These are phyloP conservation scores for Scarus forsteni DNA, from an alignment of 2,797 vertebrate species.

Conservation along the genomic window DNA sequence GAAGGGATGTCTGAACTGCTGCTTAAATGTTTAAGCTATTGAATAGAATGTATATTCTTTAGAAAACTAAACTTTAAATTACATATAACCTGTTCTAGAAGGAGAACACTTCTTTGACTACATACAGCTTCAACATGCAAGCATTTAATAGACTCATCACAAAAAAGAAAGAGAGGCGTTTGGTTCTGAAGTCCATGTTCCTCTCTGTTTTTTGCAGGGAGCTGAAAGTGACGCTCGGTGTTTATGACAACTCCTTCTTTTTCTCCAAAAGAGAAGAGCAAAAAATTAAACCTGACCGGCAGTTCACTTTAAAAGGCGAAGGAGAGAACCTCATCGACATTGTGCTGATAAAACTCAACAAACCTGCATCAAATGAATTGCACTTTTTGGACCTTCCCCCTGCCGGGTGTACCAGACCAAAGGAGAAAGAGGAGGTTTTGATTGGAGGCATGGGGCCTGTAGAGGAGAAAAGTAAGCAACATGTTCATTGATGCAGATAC, in stretches of 20 bases:
- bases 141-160: no score
- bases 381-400: slow-evolving; percentile 22
- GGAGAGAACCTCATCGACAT: slow-evolving; percentile 18
- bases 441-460: slow-evolving; percentile 38
- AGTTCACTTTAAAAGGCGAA: slow-evolving; percentile 29
- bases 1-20: no score
- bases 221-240: slow-evolving; percentile 20
- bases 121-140: no score
- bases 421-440: rapidly evolving
- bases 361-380: slow-evolving; percentile 8
- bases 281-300: rapidly evolving
- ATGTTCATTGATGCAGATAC: no score
- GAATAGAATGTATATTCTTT: no score
- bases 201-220: neutral
- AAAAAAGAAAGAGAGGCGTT: neutral
- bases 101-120: no score
- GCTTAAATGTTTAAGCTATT: no score
- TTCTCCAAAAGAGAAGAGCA: neutral
- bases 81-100: neutral
- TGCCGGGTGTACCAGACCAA: neutral
- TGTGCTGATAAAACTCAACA: slow-evolving; percentile 43
- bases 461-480: neutral
- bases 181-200: neutral
- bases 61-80: no score
- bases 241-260: rapidly evolving